A percentile compares a stretch with the other conserved stretches of the same genome.
Evolutionary conservation across 2,888 invertebrate species (phyloP).

Genomic region (Chymomyza procnemis): DNA sequence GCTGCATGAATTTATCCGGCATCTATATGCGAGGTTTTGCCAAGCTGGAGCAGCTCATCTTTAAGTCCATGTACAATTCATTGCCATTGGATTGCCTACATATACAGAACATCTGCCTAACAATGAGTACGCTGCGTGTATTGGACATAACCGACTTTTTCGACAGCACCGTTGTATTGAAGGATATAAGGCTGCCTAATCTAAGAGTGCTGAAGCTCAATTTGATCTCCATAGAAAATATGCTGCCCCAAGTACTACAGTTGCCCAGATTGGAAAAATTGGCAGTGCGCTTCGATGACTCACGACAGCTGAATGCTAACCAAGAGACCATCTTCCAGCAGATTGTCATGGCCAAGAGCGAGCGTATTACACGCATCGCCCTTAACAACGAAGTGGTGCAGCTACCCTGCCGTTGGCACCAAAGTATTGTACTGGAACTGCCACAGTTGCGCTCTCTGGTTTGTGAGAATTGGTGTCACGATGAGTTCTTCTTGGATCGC

Average conservation of each 20-base stretch:
- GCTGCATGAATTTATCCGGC: slow-evolving; percentile 61
- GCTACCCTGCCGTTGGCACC: slow-evolving; percentile 47
- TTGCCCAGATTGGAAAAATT: slow-evolving; percentile 52
- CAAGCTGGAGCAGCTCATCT: slow-evolving; percentile 53
- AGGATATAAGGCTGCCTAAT: slow-evolving; percentile 57
- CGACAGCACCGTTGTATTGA: slow-evolving; percentile 46
- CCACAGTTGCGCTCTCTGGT: slow-evolving; percentile 49
- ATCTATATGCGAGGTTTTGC: slow-evolving; percentile 39
- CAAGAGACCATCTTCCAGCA: slow-evolving; percentile 63
- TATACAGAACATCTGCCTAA: slow-evolving; percentile 59
- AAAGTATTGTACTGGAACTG: slow-evolving; percentile 45
- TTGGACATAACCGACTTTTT: slow-evolving; percentile 60
- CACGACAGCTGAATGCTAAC: slow-evolving; percentile 53
- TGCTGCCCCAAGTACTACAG: slow-evolving; percentile 48
- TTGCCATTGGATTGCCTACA: slow-evolving; percentile 52
- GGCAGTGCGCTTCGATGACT: slow-evolving; percentile 52
- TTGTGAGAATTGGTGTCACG: slow-evolving; percentile 61
- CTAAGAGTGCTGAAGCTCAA: slow-evolving; percentile 62
- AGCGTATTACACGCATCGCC: slow-evolving; percentile 53
- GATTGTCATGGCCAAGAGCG: slow-evolving; percentile 59
- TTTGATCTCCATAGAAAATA: slow-evolving; percentile 52
- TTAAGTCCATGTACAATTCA: slow-evolving; percentile 60
- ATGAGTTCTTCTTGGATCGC: slow-evolving; percentile 54
- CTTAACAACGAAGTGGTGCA: slow-evolving; percentile 62
- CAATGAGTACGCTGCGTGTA: slow-evolving; percentile 43